Base-by-base conservation (phyloP, 2,113 vertebrate genomes). In the Tetrax tetrax region DNA sequence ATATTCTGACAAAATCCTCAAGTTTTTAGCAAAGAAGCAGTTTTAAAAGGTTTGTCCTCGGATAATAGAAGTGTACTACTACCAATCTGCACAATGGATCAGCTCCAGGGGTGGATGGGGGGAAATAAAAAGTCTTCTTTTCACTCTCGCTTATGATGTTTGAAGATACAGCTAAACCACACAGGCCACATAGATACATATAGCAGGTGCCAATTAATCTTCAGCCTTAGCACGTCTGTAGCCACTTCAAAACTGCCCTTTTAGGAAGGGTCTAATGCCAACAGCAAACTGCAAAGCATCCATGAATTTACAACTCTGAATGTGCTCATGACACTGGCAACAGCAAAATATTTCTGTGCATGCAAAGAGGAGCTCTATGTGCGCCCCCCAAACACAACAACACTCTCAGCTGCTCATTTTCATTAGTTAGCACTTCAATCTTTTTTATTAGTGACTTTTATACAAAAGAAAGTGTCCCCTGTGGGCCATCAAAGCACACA, bases 1-100 rank as follows among this genome's bases (percentile, higher is more conserved):
- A 82, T 87, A 83, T 86, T 91, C 81, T 91, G 69, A 90, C 48
- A 87, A 91, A 93, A 84, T 63, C 70, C 43, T 85, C 78, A 54
- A 70, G 53, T 56, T 87, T 87, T 93, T 51, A 89, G 56, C 90
- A 91, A 12, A 75, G 81, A 63, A 86, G 38, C 54, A 75, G 77
- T 76, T 84, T 75, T 16, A 59, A 82, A 81, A 79, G 53, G 31
- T 78, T 89, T 81, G 50, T 78, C 64, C 27, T 65, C 45, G 37
- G 17, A 17, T 85, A 66, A 80, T 2, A 81, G 45, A 43, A 70
- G 17, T 2, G 0, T 35, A 48, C 18, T 72, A 41, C 13, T 69
- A 23, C 41, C 63, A 75, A 72, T 12, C 29, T 41, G 72, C 17
- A 48, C 50, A 74, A 45, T 9, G 28, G 25, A 93, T 23, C 35